phyloP scores from a whole-genome alignment of 35 echinoderm and acorn worm species.

The Lytechinus variegatus region DNA sequence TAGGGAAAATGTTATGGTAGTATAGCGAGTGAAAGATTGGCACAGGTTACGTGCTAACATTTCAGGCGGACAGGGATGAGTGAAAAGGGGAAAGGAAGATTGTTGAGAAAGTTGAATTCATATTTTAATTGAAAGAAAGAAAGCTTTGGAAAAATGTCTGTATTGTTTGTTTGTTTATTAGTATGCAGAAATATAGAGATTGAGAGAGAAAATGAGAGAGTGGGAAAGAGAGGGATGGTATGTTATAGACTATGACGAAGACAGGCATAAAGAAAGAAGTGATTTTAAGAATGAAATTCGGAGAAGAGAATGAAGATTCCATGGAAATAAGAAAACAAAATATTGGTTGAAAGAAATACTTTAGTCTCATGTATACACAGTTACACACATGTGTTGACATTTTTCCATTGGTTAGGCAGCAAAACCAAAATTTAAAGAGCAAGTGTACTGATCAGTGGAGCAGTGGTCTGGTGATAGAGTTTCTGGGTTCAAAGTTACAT shows the following conservation, averaged over 20 bases:
- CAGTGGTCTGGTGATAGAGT: no score
- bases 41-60: neutral
- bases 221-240: neutral
- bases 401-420: neutral
- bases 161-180: neutral
- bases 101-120: neutral
- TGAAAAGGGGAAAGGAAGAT: neutral
- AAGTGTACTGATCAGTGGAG: no score
- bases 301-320: neutral
- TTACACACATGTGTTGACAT: neutral
- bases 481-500: no score
- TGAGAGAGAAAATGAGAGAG: slow-evolving; percentile 12
- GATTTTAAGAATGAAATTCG: neutral
- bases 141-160: neutral
- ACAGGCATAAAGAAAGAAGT: no score
- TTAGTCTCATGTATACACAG: neutral
- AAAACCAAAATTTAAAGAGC: no score
- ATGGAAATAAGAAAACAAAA: neutral
- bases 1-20: neutral
- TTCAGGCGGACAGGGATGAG: neutral
- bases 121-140: neutral
- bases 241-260: no score
- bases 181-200: neutral
- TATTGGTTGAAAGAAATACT: neutral
- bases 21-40: neutral